Evolutionary conservation across 2,797 vertebrate species (phyloP).

Genomic region (Telmatherina bonti): DNA sequence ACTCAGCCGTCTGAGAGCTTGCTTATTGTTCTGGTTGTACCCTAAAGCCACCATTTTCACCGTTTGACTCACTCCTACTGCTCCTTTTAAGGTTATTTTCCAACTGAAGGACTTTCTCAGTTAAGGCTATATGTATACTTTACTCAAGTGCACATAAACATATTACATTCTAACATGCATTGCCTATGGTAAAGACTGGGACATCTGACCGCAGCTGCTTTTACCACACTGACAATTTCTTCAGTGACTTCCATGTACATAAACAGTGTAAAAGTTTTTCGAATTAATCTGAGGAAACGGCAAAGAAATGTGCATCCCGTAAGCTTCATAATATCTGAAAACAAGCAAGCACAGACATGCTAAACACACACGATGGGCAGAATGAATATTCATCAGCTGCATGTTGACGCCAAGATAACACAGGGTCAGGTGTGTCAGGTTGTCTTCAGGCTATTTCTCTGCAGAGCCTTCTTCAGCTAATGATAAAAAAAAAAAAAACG

Average conservation of each 20-base stretch:
- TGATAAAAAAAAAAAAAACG: constrained; percentile 52
- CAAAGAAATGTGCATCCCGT: constrained; percentile 18
- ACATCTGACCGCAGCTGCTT: background rate
- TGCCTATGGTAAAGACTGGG: background rate
- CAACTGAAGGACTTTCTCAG: background rate
- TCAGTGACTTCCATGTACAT: background rate
- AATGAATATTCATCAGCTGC: constrained; percentile 71
- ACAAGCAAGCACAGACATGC: constrained; percentile 38
- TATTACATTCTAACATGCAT: background rate
- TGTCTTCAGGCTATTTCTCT: constrained; percentile 64
- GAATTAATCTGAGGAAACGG: constrained; percentile 7
- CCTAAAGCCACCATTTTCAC: background rate
- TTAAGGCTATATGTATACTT: background rate
- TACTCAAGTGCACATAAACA: background rate
- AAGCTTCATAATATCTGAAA: constrained; percentile 54
- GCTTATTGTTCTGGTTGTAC: background rate
- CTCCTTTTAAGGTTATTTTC: constrained; percentile 1
- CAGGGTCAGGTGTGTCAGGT: constrained; percentile 67
- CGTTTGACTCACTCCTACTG: too few species aligned
- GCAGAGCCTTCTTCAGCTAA: constrained; percentile 60
- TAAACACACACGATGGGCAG: constrained; percentile 15
- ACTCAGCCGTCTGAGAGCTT: background rate
- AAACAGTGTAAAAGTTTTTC: background rate
- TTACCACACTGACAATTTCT: background rate
- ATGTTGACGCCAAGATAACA: constrained; percentile 65